Evolutionary conservation across 1,140 invertebrate genomes (phyloP).

Genomic region (Globodera rostochiensis): DNA sequence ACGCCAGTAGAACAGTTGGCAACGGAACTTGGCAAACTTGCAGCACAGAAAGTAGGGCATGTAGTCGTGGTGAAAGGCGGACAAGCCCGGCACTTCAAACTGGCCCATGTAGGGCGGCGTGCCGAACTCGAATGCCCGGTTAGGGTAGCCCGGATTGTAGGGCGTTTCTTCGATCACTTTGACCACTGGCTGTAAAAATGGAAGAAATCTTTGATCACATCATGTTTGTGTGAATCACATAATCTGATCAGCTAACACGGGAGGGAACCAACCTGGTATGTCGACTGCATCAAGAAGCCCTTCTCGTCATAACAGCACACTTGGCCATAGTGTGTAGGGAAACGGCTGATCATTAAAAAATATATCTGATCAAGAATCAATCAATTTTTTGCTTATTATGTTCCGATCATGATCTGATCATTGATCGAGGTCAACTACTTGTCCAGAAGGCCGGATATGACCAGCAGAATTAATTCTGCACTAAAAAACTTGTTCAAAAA

Average conservation of each 20-base stretch:
- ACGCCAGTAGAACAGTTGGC: constrained; percentile 65
- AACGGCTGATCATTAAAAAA: constrained; percentile 49
- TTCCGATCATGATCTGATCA: not conserved
- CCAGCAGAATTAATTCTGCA: not conserved
- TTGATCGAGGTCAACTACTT: not conserved
- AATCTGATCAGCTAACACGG: no score
- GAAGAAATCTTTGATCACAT: not conserved
- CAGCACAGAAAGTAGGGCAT: constrained; percentile 66
- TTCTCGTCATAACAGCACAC: constrained; percentile 65
- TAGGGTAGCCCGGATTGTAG: constrained; percentile 64
- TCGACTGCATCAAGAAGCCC: constrained; percentile 64
- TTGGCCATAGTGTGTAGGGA: constrained; percentile 65
- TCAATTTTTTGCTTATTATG: constrained; percentile 1
- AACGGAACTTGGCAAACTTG: constrained; percentile 64
- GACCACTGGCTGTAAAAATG: constrained; percentile 56
- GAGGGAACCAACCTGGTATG: constrained; percentile 41
- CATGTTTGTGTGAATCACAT: constrained; percentile 12
- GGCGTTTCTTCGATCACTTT: constrained; percentile 65
- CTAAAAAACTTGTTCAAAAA: not conserved
- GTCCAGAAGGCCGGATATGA: not conserved
- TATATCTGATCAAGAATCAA: not conserved
- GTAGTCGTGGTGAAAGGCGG: constrained; percentile 64
- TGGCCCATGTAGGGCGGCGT: constrained; percentile 65
- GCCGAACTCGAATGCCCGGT: constrained; percentile 64
- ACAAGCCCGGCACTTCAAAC: constrained; percentile 64